A percentile compares a stretch with the other conserved stretches of the same genome.
These are phyloP conservation scores for Phymastichus coffea DNA, from an alignment of 1,140 invertebrate genomes.

Conservation along the genomic window DNA sequence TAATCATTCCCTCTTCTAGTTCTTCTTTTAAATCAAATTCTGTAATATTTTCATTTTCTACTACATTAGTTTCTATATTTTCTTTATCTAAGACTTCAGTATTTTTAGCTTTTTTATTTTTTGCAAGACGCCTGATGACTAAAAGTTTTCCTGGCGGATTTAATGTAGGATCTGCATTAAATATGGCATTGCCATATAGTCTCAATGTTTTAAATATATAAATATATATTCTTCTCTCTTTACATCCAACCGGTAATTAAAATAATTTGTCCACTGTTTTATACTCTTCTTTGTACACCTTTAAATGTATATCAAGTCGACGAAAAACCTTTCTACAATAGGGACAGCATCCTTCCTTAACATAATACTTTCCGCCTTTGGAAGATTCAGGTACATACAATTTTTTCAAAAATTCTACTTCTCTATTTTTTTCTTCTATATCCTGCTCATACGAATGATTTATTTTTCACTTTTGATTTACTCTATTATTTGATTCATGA, in stretches of 20 bases:
- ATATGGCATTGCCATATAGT: background rate
- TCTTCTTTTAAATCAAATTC: background rate
- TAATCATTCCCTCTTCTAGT: background rate
- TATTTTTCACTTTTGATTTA: background rate
- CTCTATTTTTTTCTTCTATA: background rate
- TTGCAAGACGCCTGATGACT: background rate
- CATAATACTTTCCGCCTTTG: background rate
- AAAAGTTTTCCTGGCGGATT: background rate
- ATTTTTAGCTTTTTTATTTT: background rate
- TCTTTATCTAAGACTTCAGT: background rate
- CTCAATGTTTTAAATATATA: background rate
- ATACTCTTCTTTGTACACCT: background rate
- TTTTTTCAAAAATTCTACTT: slow-evolving; percentile 8
- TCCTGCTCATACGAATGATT: background rate
- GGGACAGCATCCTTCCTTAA: too few relatives aligned
- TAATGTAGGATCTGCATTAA: too few relatives aligned
- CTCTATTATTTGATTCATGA: background rate
- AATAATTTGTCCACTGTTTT: background rate
- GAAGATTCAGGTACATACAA: background rate
- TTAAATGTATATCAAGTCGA: background rate
- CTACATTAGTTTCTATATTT: background rate
- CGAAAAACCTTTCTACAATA: background rate
- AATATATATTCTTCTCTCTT: background rate
- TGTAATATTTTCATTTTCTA: too few relatives aligned
- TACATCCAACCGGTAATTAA: background rate